A percentile compares a stretch with the other conserved stretches of the same genome.
phyloP scores from a whole-genome alignment of 1,140 invertebrate genomes.

The Polypedilum pembai region DNA sequence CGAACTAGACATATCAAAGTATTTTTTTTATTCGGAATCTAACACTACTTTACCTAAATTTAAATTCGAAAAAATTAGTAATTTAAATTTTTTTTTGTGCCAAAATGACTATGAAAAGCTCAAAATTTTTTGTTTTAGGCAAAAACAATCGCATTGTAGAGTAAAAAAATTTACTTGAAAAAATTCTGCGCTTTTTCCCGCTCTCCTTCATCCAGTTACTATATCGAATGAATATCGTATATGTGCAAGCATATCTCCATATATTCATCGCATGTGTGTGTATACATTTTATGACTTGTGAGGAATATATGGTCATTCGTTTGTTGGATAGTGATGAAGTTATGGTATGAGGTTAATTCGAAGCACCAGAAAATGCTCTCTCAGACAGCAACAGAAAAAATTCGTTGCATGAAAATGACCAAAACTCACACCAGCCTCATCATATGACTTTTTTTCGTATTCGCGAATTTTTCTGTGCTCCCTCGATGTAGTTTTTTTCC shows the following conservation, averaged over 20 bases:
- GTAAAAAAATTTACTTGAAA: neutral
- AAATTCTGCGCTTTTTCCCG: neutral
- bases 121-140: too few species aligned
- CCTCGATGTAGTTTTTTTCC: too few species aligned
- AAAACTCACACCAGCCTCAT: neutral
- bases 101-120: too few species aligned
- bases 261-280: neutral
- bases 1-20: too few species aligned
- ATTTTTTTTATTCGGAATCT: too few species aligned
- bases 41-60: too few species aligned
- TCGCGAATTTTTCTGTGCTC: too few species aligned
- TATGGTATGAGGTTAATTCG: neutral
- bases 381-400: neutral
- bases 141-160: too few species aligned
- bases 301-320: slow-evolving; percentile 1
- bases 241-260: neutral
- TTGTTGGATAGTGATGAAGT: neutral
- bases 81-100: too few species aligned
- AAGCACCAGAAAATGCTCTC: too few species aligned
- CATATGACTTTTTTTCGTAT: too few species aligned
- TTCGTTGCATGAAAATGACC: neutral
- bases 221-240: neutral
- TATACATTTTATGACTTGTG: neutral
- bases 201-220: neutral
- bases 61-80: too few species aligned